These are phyloP conservation scores for Zosterops borbonicus DNA, from an alignment of 2,113 vertebrate species.

Conservation along the genomic window DNA sequence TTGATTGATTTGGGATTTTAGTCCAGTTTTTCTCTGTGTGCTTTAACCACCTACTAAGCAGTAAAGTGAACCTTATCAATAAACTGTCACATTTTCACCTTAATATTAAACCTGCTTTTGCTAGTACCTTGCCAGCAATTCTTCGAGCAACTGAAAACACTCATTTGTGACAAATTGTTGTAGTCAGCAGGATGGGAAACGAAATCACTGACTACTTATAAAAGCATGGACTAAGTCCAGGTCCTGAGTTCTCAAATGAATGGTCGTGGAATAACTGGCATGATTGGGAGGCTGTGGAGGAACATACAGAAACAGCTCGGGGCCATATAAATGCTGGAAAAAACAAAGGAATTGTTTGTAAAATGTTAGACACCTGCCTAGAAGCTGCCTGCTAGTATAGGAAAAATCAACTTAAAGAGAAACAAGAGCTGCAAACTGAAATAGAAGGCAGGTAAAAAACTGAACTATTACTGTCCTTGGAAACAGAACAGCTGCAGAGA, in stretches of 20 bases:
- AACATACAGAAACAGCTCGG: not conserved
- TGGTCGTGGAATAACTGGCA: not conserved
- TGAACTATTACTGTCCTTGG: not conserved
- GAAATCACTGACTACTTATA: not conserved
- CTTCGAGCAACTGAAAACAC: not conserved
- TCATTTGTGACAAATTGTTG: not conserved
- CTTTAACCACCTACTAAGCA: not conserved
- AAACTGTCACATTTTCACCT: not conserved
- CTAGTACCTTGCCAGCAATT: not conserved
- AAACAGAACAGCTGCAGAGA: not conserved
- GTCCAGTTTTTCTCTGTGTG: not conserved
- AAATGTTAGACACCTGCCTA: not conserved
- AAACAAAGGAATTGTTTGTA: not conserved
- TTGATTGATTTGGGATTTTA: not conserved
- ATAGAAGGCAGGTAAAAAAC: not conserved
- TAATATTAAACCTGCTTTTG: not conserved
- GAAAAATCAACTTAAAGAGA: not conserved
- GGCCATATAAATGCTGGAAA: not conserved
- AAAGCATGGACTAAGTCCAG: not conserved
- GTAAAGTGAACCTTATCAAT: not conserved
- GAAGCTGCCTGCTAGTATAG: not conserved
- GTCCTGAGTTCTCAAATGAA: not conserved
- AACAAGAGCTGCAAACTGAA: not conserved
- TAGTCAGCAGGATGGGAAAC: not conserved
- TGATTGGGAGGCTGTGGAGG: not conserved